Evolutionary conservation across 2,113 vertebrate genomes (phyloP).

Genomic region (Heloderma charlesbogerti): DNA sequence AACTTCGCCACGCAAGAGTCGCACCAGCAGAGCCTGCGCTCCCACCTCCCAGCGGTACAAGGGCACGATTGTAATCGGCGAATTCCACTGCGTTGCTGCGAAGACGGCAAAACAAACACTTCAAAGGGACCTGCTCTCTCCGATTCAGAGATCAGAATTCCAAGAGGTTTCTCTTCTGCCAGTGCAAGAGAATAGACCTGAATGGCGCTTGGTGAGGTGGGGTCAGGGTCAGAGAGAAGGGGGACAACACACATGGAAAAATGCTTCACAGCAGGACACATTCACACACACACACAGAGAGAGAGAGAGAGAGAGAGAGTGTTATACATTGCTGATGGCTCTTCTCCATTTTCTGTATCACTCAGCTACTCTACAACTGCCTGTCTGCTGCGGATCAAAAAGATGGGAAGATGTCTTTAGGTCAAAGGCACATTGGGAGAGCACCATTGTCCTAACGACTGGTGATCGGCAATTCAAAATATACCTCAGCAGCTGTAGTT

Average conservation of each 20-base stretch:
- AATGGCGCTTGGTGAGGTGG: background rate
- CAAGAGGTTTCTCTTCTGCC: constrained; percentile 4
- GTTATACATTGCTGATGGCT: background rate
- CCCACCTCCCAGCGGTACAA: constrained; percentile 10
- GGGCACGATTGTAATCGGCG: background rate
- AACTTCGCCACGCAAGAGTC: constrained; percentile 23
- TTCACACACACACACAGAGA: background rate
- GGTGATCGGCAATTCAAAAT: background rate
- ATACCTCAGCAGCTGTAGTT: background rate
- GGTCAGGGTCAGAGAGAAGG: background rate
- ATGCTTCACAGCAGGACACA: background rate
- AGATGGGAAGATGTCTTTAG: background rate
- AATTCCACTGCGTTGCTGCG: background rate
- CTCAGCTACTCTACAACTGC: background rate
- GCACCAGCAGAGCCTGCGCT: background rate
- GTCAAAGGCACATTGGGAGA: background rate
- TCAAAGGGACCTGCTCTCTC: constrained; percentile 1
- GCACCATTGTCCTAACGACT: background rate
- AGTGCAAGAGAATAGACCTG: background rate
- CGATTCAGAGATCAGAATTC: constrained; percentile 26
- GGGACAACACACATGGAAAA: background rate
- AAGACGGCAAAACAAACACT: constrained; percentile 22
- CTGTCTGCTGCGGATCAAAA: background rate
- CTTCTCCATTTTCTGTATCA: too few species aligned
- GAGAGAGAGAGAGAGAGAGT: background rate